phyloP scores from a whole-genome alignment of 1,140 invertebrate genomes.

The Atta cephalotes region DNA sequence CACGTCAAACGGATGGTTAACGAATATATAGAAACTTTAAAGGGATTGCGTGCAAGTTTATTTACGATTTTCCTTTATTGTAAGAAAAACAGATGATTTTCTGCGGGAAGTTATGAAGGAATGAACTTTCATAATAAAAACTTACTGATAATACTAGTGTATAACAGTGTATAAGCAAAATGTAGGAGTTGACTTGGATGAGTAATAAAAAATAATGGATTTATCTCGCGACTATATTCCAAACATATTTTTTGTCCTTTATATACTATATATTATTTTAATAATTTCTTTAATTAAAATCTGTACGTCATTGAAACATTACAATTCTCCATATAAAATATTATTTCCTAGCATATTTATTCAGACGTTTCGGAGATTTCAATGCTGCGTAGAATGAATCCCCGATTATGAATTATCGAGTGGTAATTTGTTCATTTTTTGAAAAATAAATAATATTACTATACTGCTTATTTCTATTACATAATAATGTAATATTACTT shows the following conservation, averaged over 20 bases:
- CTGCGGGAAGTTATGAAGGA: background rate
- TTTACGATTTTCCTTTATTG: background rate
- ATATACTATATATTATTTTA: background rate
- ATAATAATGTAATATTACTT: no score
- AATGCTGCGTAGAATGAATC: background rate
- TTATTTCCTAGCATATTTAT: background rate
- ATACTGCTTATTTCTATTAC: no score
- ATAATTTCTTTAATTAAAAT: background rate
- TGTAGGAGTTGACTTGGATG: background rate
- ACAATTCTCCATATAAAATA: background rate
- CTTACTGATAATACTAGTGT: background rate
- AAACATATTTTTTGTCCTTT: background rate
- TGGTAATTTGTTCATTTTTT: no score
- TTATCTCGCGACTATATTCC: background rate
- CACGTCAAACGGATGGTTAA: constrained; percentile 26
- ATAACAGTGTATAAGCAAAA: background rate
- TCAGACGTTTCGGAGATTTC: background rate
- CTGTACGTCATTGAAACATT: background rate
- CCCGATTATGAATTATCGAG: no score
- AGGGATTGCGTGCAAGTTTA: background rate
- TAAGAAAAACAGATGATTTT: background rate
- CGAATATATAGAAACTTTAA: background rate
- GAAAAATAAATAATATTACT: no score
- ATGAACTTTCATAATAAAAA: background rate
- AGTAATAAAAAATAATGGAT: background rate